phyloP scores from a whole-genome alignment of 35 echinoderm and acorn worm species.

The Apostichopus parvimensis region DNA sequence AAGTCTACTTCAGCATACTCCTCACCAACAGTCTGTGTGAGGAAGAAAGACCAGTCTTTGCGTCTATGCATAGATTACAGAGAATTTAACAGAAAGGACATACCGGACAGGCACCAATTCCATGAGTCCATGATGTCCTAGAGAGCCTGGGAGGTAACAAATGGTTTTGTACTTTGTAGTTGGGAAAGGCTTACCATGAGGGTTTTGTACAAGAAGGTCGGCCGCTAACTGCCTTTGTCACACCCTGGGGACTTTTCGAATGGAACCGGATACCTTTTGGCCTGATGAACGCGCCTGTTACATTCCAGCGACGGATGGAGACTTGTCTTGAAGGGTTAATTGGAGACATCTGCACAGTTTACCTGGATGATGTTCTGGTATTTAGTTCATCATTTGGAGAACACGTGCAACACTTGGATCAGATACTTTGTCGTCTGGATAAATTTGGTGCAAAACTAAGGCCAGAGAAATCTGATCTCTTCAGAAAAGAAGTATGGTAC shows the following conservation, averaged over 20 bases:
- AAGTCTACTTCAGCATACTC: conserved; percentile 34
- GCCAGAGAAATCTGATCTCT: conserved; percentile 39
- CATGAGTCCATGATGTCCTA: conserved; percentile 52
- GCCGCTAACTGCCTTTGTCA: conserved; percentile 57
- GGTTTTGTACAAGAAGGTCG: conserved; percentile 47
- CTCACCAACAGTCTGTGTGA: conserved; percentile 67
- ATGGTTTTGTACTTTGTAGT: conserved; percentile 55
- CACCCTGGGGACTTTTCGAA: conserved; percentile 18
- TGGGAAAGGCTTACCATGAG: conserved; percentile 54
- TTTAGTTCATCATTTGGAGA: neutral
- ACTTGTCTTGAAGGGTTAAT: neutral
- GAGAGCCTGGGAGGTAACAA: no score
- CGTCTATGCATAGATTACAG: conserved; percentile 63
- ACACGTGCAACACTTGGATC: neutral
- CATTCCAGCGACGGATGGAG: neutral
- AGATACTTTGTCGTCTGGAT: conserved; percentile 18
- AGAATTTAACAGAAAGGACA: conserved; percentile 46
- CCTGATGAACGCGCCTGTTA: neutral
- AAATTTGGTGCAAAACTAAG: conserved; percentile 50
- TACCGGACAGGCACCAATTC: conserved; percentile 42
- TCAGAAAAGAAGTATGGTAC: conserved; percentile 24
- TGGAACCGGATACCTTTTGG: no score
- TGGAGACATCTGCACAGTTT: neutral
- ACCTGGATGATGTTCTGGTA: neutral
- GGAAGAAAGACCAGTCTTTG: conserved; percentile 68